Base-by-base conservation (phyloP, 2,113 vertebrate species). In the Manacus vitellinus region DNA sequence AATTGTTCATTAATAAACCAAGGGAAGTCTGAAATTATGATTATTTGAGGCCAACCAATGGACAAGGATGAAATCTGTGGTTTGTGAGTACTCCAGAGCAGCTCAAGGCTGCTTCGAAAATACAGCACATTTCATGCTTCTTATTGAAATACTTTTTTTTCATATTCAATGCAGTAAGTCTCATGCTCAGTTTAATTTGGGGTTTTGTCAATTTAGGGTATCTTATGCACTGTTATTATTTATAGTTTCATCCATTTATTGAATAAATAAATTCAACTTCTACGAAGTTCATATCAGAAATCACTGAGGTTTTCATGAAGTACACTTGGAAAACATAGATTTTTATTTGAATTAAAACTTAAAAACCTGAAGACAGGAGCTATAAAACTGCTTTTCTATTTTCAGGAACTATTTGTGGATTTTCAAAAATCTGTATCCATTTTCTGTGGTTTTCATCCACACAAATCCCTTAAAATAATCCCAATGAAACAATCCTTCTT, bases 191-290 rank as follows among this genome's bases (percentile, higher is more conserved):
- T 80, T 75, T 93, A 88, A 68, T 74, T 70, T 85, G 35, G 35
- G 1, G 15, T 59, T 81, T 82, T 81, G 94, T 90, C 80, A 95
- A 58, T 90, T 93, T 79, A 73, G 54, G 19, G n/a, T 73, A 84
- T 85, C 35, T 84, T 79, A 73, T 11, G 37, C 35, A 83, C 35
- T 95, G 73, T 90, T 89, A 87, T 74, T 97, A 95, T 96, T 97
- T 92, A 85, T 85, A 7, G 92, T 89, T 97, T 92, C 77, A 94
- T 85, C 78, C 93, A 96, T 95, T 85, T 89, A 91, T 94, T 96
- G 76, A 80, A 90, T 67, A 91, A 63, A 86, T 93, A 86, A 83
- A 96, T 76, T 84, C 35, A 61, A 33, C 71, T 89, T 88, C 70
- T 81, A 14, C 0, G 0, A 81, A 84, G 65, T 51, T 85, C 7